These are phyloP conservation scores for Drosophila sordidula DNA, from an alignment of 2,888 invertebrate species.

Conservation along the genomic window DNA sequence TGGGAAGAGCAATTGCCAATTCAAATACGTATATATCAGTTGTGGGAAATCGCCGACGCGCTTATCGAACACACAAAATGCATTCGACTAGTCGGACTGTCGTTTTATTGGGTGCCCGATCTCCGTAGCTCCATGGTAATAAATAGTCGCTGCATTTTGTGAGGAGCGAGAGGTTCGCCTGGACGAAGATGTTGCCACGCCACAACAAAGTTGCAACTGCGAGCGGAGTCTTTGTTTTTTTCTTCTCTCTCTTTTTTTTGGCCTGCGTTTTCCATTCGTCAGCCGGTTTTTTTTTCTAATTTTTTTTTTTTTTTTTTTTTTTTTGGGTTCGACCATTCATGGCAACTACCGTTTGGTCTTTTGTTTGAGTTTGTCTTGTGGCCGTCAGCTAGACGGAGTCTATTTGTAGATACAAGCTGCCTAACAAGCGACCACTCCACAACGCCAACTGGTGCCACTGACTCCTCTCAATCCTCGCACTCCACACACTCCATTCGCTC, in stretches of 20 bases:
- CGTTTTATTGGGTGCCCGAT: constrained; percentile 47
- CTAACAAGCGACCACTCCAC: constrained; percentile 55
- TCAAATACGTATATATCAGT: constrained; percentile 61
- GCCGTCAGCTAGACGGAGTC: constrained; percentile 65
- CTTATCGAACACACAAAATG: constrained; percentile 74
- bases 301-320: background rate
- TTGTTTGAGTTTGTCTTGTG: constrained; percentile 79
- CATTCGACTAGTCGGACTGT: constrained; percentile 56
- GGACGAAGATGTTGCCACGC: constrained; percentile 28
- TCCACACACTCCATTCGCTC: constrained; percentile 19
- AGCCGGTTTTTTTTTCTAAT: constrained; percentile 50
- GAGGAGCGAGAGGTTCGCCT: constrained; percentile 21
- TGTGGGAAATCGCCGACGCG: constrained; percentile 67
- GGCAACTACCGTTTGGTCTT: constrained; percentile 80
- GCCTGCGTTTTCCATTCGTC: constrained; percentile 23
- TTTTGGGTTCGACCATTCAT: constrained; percentile 58
- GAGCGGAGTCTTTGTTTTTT: constrained; percentile 9
- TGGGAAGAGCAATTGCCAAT: constrained; percentile 64
- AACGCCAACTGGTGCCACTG: constrained; percentile 38
- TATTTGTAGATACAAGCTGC: constrained; percentile 78
- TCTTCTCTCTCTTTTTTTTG: background rate
- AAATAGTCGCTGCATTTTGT: constrained; percentile 42
- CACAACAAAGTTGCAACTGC: constrained; percentile 67
- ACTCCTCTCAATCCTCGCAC: constrained; percentile 21
- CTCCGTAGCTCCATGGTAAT: constrained; percentile 37